Evolutionary conservation across 2,113 vertebrate genomes (phyloP).

Genomic region (Hemichromis elongatus): DNA sequence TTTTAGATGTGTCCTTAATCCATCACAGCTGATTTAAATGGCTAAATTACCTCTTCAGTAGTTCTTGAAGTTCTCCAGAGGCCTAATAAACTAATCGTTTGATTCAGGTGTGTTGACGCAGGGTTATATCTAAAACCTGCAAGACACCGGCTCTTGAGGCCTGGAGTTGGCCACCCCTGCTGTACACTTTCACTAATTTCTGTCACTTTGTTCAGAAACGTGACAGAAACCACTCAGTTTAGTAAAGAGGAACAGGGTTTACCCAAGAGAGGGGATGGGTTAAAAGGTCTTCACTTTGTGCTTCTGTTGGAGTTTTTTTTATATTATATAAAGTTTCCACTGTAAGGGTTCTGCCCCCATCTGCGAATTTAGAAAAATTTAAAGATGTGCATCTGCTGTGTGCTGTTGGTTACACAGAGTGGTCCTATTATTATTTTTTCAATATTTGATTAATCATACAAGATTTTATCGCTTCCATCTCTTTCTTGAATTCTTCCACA

Average conservation of each 20-base stretch:
- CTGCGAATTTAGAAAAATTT: not conserved
- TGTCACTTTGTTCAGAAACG: not conserved
- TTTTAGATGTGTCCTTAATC: too few relatives aligned
- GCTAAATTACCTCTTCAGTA: too few relatives aligned
- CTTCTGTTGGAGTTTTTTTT: not conserved
- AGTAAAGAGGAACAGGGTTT: not conserved
- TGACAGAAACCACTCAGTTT: not conserved
- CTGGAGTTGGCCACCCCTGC: too few relatives aligned
- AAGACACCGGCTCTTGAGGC: too few relatives aligned
- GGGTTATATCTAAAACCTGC: too few relatives aligned
- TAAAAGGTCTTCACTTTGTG: not conserved
- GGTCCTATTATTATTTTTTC: not conserved
- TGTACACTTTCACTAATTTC: not conserved
- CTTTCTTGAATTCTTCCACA: not conserved
- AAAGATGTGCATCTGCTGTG: not conserved
- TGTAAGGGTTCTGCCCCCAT: not conserved
- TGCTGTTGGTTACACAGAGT: not conserved
- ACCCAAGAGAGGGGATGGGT: not conserved
- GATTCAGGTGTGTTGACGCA: too few relatives aligned
- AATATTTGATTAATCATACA: not conserved
- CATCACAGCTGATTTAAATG: too few relatives aligned
- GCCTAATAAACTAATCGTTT: too few relatives aligned
- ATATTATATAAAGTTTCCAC: not conserved
- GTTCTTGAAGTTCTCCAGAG: too few relatives aligned
- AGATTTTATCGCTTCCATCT: accelerated